Conservation (phyloP, 2,113 vertebrate species). For the Orthonyx spaldingii region DNA sequence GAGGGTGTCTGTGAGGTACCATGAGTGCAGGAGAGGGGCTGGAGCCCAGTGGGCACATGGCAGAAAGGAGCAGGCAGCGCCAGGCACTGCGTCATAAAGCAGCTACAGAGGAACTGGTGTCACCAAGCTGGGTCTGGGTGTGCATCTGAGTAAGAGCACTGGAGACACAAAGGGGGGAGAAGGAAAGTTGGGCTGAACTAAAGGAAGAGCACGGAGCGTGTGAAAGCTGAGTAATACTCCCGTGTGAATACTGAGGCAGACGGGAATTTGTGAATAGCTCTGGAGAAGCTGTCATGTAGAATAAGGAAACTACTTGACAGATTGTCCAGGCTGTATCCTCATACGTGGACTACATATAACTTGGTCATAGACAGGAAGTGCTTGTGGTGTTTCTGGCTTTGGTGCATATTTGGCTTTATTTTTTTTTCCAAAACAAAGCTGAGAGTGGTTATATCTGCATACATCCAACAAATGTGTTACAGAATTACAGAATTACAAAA, state of each 20-base stretch:
- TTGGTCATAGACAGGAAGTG: background rate
- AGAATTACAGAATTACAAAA: background rate
- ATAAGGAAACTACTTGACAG: background rate
- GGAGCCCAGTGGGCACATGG: rapidly evolving
- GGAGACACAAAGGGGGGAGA: background rate
- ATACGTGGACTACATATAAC: background rate
- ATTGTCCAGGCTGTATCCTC: background rate
- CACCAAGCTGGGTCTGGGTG: background rate
- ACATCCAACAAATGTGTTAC: background rate
- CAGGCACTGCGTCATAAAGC: background rate
- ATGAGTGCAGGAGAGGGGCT: rapidly evolving
- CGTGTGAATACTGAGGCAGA: background rate
- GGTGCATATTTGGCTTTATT: background rate
- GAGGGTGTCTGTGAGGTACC: background rate
- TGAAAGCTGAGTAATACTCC: background rate
- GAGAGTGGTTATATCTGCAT: background rate
- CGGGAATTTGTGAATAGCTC: background rate
- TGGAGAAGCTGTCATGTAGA: background rate
- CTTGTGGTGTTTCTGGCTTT: background rate
- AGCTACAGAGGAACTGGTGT: background rate
- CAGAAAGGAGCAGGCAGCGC: background rate
- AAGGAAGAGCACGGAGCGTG: background rate
- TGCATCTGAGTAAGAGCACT: background rate
- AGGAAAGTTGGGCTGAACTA: background rate
- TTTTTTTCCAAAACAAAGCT: background rate